phyloP scores from a whole-genome alignment of 2,113 vertebrate species.

The Phrynosoma platyrhinos region DNA sequence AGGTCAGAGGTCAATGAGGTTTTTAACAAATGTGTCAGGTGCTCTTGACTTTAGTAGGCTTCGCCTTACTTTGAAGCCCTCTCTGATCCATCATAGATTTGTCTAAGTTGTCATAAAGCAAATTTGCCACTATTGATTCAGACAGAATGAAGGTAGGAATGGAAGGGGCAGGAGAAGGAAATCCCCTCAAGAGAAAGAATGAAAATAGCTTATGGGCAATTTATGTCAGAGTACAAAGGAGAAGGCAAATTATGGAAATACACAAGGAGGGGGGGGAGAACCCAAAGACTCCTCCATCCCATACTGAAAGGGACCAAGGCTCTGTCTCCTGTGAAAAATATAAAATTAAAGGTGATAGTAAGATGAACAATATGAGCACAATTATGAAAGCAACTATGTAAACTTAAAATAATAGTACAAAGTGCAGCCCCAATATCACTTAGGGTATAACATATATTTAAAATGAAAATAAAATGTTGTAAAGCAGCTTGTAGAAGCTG shows the following conservation, averaged over 20 bases:
- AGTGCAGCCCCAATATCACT: background rate
- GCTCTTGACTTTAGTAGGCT: conserved; percentile 79
- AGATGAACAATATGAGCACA: background rate
- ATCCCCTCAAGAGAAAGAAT: conserved; percentile 69
- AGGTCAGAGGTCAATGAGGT: conserved; percentile 91
- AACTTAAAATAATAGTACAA: background rate
- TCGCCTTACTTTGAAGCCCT: conserved; percentile 75
- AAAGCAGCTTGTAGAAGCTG: conserved; percentile 14
- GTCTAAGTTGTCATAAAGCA: conserved; percentile 88
- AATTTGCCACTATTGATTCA: conserved; percentile 89
- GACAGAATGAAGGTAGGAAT: conserved; percentile 73
- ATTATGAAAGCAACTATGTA: conserved; percentile 30
- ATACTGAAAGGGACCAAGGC: conserved; percentile 49
- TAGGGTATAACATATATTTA: conserved; percentile 4
- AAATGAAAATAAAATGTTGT: conserved; percentile 21
- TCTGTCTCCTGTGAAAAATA: conserved; percentile 36
- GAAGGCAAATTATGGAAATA: conserved; percentile 68
- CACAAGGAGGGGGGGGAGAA: conserved; percentile 17
- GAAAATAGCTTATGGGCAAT: conserved; percentile 75
- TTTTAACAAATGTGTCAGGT: conserved; percentile 89
- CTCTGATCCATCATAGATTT: conserved; percentile 80
- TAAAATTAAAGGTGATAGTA: conserved; percentile 30
- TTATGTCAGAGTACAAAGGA: conserved; percentile 64
- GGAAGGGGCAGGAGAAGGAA: conserved; percentile 35
- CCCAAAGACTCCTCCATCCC: conserved; percentile 39